Evolutionary conservation across 53 echinoderm and acorn worm genomes (phyloP), one percentile per base, ranked within the genome.

Genomic region (Astropecten irregularis): DNA sequence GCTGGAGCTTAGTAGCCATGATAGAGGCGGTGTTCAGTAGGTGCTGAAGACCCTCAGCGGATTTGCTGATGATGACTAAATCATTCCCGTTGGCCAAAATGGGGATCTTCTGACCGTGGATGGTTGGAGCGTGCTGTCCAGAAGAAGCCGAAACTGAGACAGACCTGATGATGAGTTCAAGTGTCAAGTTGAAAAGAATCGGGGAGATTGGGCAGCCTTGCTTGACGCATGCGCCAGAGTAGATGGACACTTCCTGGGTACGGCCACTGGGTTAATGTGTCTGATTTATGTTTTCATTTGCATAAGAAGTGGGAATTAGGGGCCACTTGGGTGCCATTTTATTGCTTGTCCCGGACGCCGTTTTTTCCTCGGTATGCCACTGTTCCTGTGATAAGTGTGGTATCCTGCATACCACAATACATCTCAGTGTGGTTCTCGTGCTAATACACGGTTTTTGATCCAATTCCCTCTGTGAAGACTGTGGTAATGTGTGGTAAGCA

Each of bases 161-260:
- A 1, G 82, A 66, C 36, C 67, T 49, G 20, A 82, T 23, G 22
- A 82, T 36, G 7, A 82, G 68, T 22, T 82, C 67, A 3, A 82
- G 50, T 1, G 82, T 49, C 20, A 67, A 32, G 82, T 82, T 82
- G 82, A 82, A 82, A 19, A 82, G 68, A 3, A 82, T 38, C 10
- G 83, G 48, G 2, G 83, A 83, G 68, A 83, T 68, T 3, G 83
- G 83, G 30, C 83, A 83, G n/a, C 83, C 67, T 28, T 83, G 83
- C 36, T 85, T 84, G 6, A 63, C 76, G 21, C 72, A n/a, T n/a
- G n/a, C n/a, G n/a, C n/a, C 85, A 6, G 77, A 52, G 9, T n/a
- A 3, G 68, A 86, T 52, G 5, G 37, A 38, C 0, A 86, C 67
- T 6, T 28, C 20, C 18, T n/a, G 65, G 2, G 76, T 76, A 26